Evolutionary conservation across 2,797 vertebrate species (phyloP).

Genomic region (Karalla daura): DNA sequence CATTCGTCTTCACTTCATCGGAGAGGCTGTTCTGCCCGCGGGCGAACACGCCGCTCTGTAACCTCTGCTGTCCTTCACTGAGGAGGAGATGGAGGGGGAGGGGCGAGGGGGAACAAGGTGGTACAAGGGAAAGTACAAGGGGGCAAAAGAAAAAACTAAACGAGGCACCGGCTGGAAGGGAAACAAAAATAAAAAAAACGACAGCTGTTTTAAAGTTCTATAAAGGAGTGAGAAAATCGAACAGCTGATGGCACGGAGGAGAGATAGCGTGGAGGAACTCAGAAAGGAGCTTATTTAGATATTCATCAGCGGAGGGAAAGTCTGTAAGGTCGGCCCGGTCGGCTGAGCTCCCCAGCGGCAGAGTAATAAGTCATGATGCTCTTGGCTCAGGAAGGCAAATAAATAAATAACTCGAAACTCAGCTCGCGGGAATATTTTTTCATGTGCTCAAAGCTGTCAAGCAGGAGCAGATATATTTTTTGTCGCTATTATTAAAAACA

Average conservation of each 20-base stretch:
- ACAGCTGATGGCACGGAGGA: slow-evolving; percentile 7
- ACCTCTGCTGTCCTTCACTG: slow-evolving; percentile 56
- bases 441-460: not conserved
- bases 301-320: slow-evolving; percentile 55
- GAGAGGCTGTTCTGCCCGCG: slow-evolving; percentile 34
- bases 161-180: slow-evolving; percentile 1
- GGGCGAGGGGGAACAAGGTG: slow-evolving; percentile 13
- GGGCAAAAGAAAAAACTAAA: slow-evolving; percentile 3
- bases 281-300: slow-evolving; percentile 42
- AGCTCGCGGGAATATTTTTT: not conserved
- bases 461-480: not conserved
- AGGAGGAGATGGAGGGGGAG: not conserved
- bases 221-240: slow-evolving; percentile 6
- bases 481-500: not conserved
- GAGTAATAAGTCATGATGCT: slow-evolving; percentile 42
- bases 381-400: slow-evolving; percentile 12
- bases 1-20: slow-evolving; percentile 18
- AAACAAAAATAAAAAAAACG: slow-evolving; percentile 4
- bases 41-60: slow-evolving; percentile 36
- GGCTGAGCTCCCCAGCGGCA: slow-evolving; percentile 14
- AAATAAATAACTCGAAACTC: not conserved
- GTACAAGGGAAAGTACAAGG: slow-evolving; percentile 8
- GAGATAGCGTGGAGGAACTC: slow-evolving; percentile 35
- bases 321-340: slow-evolving; percentile 56
- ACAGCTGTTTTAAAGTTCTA: slow-evolving; percentile 12